Base-by-base conservation (phyloP, 2,113 vertebrate genomes). In the Pituophis catenifer region DNA sequence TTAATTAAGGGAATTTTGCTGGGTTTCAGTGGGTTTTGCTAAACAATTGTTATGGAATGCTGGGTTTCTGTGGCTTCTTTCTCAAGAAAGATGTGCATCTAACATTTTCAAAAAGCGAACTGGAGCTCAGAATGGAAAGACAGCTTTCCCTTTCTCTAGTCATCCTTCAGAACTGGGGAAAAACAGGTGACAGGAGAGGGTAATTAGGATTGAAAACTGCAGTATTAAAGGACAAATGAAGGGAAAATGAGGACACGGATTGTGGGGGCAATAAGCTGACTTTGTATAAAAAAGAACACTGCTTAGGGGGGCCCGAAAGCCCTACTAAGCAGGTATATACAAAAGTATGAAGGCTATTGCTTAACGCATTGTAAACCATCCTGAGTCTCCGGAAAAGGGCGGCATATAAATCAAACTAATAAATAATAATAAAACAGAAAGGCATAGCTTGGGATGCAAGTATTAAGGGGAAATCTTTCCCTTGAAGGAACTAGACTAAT, bases 141-240 rank as follows among this genome's bases (percentile, higher is more conserved):
- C 57, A 94, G 13, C 89, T 95, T 95, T 94, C 8, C 90, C 93
- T 70, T 86, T 9, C 90, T 94, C 90, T 33, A 26, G 38, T 33
- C 87, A 48, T 33, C 81, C 93, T 85, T 92, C 29, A 91, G 93
- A 44, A 92, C 70, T 52, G 93, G 89, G 23, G 91, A 93, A 92
- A 33, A 55, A 17, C 23, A 90, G 21, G 19, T 89, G 2, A 9
- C 52, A 87, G 5, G 50, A 50, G 55, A 19, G 38, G 29, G 7
- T 7, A 24, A 29, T 65, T 29, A 44, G 48, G 59, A 1, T 19
- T 48, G 5, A 88, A 24, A 70, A 48, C 9, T 26, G 11, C 57
- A 55, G 33, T 10, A 62, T 23, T 48, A 55, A 62, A 57, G 13
- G 10, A 15, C 33, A 59, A 26, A 85, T n/a, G 19, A 29, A 17